Base-by-base conservation (phyloP, 2,888 invertebrate genomes). In the Orthosia cruda region DNA sequence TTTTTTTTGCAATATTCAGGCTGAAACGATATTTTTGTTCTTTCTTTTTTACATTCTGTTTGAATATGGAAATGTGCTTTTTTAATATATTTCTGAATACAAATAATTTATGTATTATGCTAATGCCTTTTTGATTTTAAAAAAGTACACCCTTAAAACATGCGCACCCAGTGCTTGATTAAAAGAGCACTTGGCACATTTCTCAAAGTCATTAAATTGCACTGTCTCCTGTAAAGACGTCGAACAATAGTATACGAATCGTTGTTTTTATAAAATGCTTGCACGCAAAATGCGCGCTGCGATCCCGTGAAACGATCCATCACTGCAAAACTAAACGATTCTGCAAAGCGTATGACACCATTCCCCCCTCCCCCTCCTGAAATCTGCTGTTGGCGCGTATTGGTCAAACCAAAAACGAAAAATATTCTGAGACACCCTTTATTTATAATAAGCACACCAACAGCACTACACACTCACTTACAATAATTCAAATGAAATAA, bases 1-100 rank as follows among this genome's bases (percentile, higher is more conserved):
- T 61, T 26, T 18, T 54, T 23, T 74, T 50, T 74, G 15, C n/a
- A 59, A 50, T 71, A 32, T 16, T 18, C 4, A 15, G 20, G 15
- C 13, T 40, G 2, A 9, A 20, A 64, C 32, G 16, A n/a, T 47
- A 16, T 26, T 68, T 64, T 68, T 40, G 9, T 40, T 63, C 26
- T n/a, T 52, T 50, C 23, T 16, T 40, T 40, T 40, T 40, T 40
- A 40, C 0, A 20, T 26, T 1, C 32, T 71, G 23, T 80, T 59
- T 71, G 45, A 50, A 45, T 32, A 49, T 11, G 5, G 45, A 15
- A 40, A 16, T 45, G 18, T 18, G 9, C 40, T 40, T 40, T 40
- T 40, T 40, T 40, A 40, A 32, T 40, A 40, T 40, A 40, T 40
- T 40, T 40, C 9, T 9, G 40, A 40, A 40, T 40, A 40, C 40